Conservation (phyloP, 2,888 invertebrate genomes). For the Hirudinaria manillensis region DNA sequence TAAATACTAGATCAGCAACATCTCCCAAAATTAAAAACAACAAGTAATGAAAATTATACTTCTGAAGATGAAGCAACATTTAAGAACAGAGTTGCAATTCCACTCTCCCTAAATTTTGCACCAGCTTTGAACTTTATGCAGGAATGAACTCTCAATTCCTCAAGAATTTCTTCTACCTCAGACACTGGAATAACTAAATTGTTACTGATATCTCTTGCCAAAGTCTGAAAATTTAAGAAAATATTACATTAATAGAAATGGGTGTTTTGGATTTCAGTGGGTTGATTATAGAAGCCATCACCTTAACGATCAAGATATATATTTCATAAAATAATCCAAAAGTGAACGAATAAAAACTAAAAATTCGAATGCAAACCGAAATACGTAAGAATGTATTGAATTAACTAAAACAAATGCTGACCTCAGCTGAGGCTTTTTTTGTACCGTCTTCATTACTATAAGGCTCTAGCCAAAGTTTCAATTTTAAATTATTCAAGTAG, state of each 20-base stretch:
- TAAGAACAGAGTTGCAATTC: slow-evolving; percentile 64
- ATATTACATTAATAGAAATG: too few species aligned
- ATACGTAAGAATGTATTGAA: too few species aligned
- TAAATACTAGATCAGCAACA: background rate
- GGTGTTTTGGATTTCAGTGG: too few species aligned
- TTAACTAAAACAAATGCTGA: too few species aligned
- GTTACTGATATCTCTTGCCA: slow-evolving; percentile 62
- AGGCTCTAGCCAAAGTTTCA: slow-evolving; percentile 73
- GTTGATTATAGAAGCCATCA: too few species aligned
- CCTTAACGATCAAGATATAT: too few species aligned
- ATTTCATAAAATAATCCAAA: slow-evolving; percentile 4
- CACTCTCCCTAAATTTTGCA: slow-evolving; percentile 65
- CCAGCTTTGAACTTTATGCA: slow-evolving; percentile 68
- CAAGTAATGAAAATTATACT: background rate
- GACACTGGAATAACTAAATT: slow-evolving; percentile 59
- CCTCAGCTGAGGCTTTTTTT: slow-evolving; percentile 52
- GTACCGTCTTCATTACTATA: slow-evolving; percentile 61
- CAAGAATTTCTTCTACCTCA: slow-evolving; percentile 60
- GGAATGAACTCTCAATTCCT: slow-evolving; percentile 66
- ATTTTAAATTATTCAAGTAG: slow-evolving; percentile 61
- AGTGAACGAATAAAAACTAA: background rate
- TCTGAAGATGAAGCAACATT: slow-evolving; percentile 1
- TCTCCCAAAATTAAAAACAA: slow-evolving; percentile 1
- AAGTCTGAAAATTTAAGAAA: slow-evolving; percentile 57
- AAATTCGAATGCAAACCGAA: too few species aligned